Evolutionary conservation across 1,140 invertebrate species (phyloP).

Genomic region (Aphidius ervi): DNA sequence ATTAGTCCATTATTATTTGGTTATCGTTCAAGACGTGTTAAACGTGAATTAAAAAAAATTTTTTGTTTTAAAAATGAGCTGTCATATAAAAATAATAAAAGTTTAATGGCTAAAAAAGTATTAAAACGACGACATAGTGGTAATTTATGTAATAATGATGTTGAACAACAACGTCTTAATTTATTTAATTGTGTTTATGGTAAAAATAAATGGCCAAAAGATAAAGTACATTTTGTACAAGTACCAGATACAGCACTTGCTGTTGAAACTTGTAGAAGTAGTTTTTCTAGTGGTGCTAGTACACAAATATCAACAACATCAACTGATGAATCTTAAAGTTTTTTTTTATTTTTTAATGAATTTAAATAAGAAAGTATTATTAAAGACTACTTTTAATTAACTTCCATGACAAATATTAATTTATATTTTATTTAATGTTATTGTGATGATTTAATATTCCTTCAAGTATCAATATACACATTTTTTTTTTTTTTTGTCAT

Average conservation of each 20-base stretch:
- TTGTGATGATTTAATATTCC: too few species aligned
- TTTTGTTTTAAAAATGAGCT: slow-evolving; percentile 53
- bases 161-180: slow-evolving; percentile 40
- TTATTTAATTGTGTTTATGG: slow-evolving; percentile 49
- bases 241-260: slow-evolving; percentile 50
- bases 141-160: slow-evolving; percentile 38
- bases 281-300: slow-evolving; percentile 55
- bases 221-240: slow-evolving; percentile 51
- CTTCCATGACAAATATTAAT: too few species aligned
- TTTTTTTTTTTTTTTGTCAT: too few species aligned
- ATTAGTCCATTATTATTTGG: slow-evolving; percentile 75
- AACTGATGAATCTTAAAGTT: slow-evolving; percentile 45
- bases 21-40: slow-evolving; percentile 70
- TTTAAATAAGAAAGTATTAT: background rate
- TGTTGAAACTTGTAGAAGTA: slow-evolving; percentile 53
- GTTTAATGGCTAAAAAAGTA: slow-evolving; percentile 49
- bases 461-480: too few species aligned
- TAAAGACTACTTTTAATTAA: too few species aligned
- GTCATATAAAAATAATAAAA: slow-evolving; percentile 49
- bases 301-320: slow-evolving; percentile 54
- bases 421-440: too few species aligned
- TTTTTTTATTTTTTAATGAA: slow-evolving; percentile 1
- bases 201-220: slow-evolving; percentile 44
- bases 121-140: slow-evolving; percentile 43
- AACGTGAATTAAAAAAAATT: slow-evolving; percentile 64